Base-by-base conservation (phyloP, 2,113 vertebrate species). In the Mesitornis unicolor region DNA sequence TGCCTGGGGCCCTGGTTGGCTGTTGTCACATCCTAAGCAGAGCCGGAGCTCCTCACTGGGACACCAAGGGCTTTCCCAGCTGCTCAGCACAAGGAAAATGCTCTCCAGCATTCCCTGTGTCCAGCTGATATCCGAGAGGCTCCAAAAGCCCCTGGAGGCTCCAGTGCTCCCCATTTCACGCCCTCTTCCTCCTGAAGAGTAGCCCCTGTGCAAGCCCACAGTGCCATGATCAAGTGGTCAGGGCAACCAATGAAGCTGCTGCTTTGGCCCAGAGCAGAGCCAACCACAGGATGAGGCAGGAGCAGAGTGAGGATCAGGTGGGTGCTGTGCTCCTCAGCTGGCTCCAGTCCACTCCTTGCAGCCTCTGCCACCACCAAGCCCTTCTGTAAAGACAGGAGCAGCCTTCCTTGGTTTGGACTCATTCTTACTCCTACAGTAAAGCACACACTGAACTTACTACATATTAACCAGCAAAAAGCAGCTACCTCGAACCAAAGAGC, bases 371-470 rank as follows among this genome's bases (percentile, higher is more conserved):
- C 69, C 83, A 90, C 47, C 26, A 14, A 42, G 40, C 69, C 81
- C 17, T 53, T 83, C 73, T 19, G 38, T 43, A 94, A 94, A 79
- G 79, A 83, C 18, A 93, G 59, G 31, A 80, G 33, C 26, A 36
- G 54, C 74, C 80, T 83, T 91, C 90, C 91, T 87, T 77, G 43
- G 28, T 84, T 76, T 70, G 29, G 22, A 77, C 48, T 86, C 77
- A 69, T 69, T 96, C 97, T 96, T 93, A 97, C 95, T 97, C 94
- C 97, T 97, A 89, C 36, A 70, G 35, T 60, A 84, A 97, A 96
- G 94, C 45, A 88, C 90, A 96, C 91, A 86, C 70, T 85, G 85
- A 95, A 94, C 83, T 97, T 96, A 93, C 93, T 95, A 96, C 73
- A 74, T 78, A 94, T 65, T 92, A 93, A 93, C 97, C 94, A 95